phyloP scores from a whole-genome alignment of 2,888 invertebrate genomes.

The Penaeus monodon region DNA sequence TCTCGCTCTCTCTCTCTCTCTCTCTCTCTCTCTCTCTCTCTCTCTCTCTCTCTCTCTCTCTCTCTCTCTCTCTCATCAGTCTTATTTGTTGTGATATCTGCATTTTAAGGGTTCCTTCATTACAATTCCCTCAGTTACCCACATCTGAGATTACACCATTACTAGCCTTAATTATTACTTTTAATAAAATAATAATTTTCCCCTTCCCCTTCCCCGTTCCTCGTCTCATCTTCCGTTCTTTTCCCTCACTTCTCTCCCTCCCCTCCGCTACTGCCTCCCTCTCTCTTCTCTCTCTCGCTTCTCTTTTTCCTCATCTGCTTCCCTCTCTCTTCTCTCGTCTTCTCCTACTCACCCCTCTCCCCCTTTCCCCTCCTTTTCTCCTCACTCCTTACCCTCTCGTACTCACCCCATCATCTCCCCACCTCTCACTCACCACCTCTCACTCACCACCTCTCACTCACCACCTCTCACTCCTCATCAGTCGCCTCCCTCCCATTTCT shows the following conservation, averaged over 20 bases:
- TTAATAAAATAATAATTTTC: too few relatives aligned
- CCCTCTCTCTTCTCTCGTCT: neutral
- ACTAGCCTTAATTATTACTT: neutral
- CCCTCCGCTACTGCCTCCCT: neutral
- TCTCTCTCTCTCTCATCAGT: slow-evolving; percentile 3
- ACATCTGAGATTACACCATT: neutral
- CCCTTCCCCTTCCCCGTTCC: neutral
- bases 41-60: slow-evolving; percentile 17
- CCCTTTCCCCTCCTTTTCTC: neutral
- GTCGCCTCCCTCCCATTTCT: too few relatives aligned
- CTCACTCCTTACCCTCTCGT: neutral
- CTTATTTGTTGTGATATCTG: too few relatives aligned
- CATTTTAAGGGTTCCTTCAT: neutral
- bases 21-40: slow-evolving; percentile 19
- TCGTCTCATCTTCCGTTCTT: too few relatives aligned
- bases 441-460: neutral
- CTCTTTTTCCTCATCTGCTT: neutral
- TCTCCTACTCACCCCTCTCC: neutral
- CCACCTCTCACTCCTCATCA: neutral
- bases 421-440: neutral
- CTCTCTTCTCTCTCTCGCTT: neutral
- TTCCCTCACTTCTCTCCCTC: neutral
- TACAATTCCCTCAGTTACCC: neutral
- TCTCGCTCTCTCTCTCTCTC: slow-evolving; percentile 27
- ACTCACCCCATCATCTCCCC: neutral